Evolutionary conservation across 2,113 vertebrate species (phyloP).

Genomic region (Arothron firmamentum): DNA sequence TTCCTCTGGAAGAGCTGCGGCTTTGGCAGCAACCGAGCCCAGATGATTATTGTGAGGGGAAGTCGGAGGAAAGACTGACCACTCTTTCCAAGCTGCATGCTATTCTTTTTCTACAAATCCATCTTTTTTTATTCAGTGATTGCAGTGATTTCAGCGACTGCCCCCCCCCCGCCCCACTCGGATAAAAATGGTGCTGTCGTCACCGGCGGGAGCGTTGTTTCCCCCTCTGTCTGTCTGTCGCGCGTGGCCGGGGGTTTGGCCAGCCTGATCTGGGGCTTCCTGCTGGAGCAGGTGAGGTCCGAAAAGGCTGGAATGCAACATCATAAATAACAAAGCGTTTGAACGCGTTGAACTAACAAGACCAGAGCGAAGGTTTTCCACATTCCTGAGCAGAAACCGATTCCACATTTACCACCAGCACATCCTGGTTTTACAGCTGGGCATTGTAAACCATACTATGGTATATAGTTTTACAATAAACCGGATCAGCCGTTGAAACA

Average conservation of each 20-base stretch:
- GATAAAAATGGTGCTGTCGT: slow-evolving; percentile 33
- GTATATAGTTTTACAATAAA: slow-evolving; percentile 26
- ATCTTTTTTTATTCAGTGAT: neutral
- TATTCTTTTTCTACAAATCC: slow-evolving; percentile 24
- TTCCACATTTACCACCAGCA: slow-evolving; percentile 43
- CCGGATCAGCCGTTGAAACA: slow-evolving; percentile 43
- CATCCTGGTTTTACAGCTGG: slow-evolving; percentile 40
- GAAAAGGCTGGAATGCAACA: slow-evolving; percentile 57
- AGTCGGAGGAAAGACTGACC: slow-evolving; percentile 32
- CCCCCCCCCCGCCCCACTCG: slow-evolving; percentile 4
- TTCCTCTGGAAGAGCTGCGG: slow-evolving; percentile 56
- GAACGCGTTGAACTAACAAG: slow-evolving; percentile 48
- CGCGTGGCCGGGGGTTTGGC: slow-evolving; percentile 21
- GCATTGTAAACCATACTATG: slow-evolving; percentile 43
- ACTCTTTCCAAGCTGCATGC: slow-evolving; percentile 32
- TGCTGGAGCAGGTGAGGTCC: slow-evolving; percentile 45
- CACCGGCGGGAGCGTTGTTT: slow-evolving; percentile 18
- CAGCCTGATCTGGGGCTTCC: slow-evolving; percentile 33
- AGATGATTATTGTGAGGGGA: slow-evolving; percentile 37
- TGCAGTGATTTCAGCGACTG: neutral
- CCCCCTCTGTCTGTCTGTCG: neutral
- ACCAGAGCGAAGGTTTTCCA: slow-evolving; percentile 41
- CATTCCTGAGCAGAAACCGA: slow-evolving; percentile 50
- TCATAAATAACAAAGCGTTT: slow-evolving; percentile 58
- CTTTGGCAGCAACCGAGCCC: slow-evolving; percentile 45